These are phyloP conservation scores for Ormyrus pomaceus DNA, from an alignment of 2,888 invertebrate genomes.

Conservation along the genomic window DNA sequence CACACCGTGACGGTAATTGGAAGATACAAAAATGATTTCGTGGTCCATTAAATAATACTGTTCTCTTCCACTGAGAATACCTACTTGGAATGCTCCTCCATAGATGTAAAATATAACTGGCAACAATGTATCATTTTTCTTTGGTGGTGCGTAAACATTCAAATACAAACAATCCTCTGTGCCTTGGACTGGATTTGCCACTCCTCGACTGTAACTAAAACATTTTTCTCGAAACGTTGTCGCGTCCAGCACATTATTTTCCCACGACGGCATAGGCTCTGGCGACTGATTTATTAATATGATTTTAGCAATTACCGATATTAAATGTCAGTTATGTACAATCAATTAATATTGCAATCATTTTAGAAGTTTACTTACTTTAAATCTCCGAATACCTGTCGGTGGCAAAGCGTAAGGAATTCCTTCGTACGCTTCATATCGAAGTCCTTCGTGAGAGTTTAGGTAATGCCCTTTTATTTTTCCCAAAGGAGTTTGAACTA, in stretches of 20 bases:
- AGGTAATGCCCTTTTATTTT: constrained; percentile 24
- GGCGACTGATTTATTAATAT: too few species aligned
- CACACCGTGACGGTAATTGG: not conserved
- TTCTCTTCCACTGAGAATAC: not conserved
- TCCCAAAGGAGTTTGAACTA: constrained; percentile 12
- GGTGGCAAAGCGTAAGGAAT: constrained; percentile 36
- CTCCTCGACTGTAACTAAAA: too few species aligned
- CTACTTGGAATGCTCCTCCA: not conserved
- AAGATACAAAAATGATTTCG: not conserved
- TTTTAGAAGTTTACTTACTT: constrained; percentile 9
- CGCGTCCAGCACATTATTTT: too few species aligned
- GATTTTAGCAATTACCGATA: too few species aligned
- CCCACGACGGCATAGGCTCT: too few species aligned
- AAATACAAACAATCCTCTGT: constrained; percentile 1
- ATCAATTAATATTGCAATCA: not conserved
- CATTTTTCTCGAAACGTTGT: too few species aligned
- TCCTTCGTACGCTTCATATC: constrained; percentile 31
- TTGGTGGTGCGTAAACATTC: not conserved
- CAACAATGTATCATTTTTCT: not conserved
- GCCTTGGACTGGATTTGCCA: not conserved
- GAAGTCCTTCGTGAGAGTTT: not conserved
- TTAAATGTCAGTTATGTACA: too few species aligned
- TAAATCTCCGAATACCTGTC: constrained; percentile 4
- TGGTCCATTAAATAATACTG: not conserved
- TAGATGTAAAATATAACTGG: constrained; percentile 19